These are phyloP conservation scores for Venturia canescens DNA, from an alignment of 1,140 invertebrate species.

Conservation along the genomic window DNA sequence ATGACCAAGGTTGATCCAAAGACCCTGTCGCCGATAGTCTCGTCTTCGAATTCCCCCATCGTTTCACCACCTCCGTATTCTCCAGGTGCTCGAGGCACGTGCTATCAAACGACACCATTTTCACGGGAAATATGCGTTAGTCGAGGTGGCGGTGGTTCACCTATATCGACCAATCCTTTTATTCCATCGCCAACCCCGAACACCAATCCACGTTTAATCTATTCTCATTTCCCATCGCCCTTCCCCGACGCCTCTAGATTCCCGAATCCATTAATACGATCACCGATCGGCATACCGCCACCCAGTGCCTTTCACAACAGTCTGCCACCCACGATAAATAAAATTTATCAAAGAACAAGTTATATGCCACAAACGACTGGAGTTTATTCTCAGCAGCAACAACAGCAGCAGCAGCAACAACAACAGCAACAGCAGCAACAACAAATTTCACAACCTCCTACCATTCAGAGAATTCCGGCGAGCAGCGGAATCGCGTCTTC, in stretches of 20 bases:
- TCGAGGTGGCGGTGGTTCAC: conserved; percentile 56
- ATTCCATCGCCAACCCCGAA: conserved; percentile 77
- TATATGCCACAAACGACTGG: conserved; percentile 66
- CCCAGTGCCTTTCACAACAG: conserved; percentile 75
- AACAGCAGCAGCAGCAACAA: conserved; percentile 43
- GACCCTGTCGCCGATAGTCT: conserved; percentile 78
- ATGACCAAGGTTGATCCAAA: conserved; percentile 82
- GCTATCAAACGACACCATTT: conserved; percentile 69
- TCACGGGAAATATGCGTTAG: conserved; percentile 68
- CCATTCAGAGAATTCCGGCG: conserved; percentile 73
- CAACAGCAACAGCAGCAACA: conserved; percentile 40
- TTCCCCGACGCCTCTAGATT: conserved; percentile 71
- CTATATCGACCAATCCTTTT: conserved; percentile 75
- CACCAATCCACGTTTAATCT: conserved; percentile 76
- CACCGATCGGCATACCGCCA: conserved; percentile 67
- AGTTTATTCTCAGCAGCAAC: conserved; percentile 56
- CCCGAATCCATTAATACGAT: conserved; percentile 67
- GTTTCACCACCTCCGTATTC: conserved; percentile 75
- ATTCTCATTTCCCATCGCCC: conserved; percentile 71
- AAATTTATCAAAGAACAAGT: conserved; percentile 71
- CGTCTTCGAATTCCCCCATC: conserved; percentile 64
- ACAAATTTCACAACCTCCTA: conserved; percentile 57
- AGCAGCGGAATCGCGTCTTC: conserved; percentile 62
- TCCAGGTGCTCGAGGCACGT: conserved; percentile 68
- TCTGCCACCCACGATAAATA: conserved; percentile 73